Evolutionary conservation across 2,888 invertebrate species (phyloP).

Genomic region (Rhogogaster chlorosoma): DNA sequence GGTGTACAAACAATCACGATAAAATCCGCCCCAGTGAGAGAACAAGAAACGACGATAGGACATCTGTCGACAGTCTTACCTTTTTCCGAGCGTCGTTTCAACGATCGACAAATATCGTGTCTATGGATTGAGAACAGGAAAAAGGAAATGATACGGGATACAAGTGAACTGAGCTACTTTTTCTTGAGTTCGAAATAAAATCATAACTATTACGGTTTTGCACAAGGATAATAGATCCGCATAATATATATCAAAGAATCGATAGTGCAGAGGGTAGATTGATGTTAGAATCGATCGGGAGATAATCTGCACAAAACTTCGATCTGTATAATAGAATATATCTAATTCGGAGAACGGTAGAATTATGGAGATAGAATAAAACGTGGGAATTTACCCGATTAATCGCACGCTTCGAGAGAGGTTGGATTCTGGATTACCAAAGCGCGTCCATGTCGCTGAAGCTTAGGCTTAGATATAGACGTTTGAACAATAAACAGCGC

Average conservation of each 20-base stretch:
- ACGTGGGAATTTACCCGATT: background rate
- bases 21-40: background rate
- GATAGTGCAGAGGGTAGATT: background rate
- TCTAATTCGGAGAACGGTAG: background rate
- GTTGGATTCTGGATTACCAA: conserved; percentile 40
- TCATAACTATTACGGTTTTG: background rate
- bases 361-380: background rate
- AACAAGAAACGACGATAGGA: background rate
- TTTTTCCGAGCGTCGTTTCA: background rate
- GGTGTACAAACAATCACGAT: conserved; percentile 21
- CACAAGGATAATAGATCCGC: background rate
- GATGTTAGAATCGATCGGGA: background rate
- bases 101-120: background rate
- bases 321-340: background rate
- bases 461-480: background rate
- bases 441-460: background rate
- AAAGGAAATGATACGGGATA: background rate
- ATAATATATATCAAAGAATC: background rate
- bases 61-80: background rate
- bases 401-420: conserved; percentile 49
- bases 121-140: background rate
- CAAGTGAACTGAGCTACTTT: background rate
- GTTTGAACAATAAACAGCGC: background rate
- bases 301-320: background rate
- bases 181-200: background rate